These are phyloP conservation scores for Epinotia brunnichana DNA, from an alignment of 2,888 invertebrate genomes.

Conservation along the genomic window DNA sequence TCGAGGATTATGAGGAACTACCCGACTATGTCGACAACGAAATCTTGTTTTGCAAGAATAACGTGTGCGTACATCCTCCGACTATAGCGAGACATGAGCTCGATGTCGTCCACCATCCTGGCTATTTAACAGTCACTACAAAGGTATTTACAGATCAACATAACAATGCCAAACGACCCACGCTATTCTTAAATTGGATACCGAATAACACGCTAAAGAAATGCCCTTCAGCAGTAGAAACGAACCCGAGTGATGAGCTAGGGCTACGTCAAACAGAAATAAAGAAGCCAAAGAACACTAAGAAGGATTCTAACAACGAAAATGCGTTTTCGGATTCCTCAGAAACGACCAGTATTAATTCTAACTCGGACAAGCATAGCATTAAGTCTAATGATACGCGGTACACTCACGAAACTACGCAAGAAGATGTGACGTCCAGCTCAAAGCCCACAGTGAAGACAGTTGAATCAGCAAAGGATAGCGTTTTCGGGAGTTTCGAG, in stretches of 20 bases:
- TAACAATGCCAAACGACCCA: slow-evolving; percentile 89
- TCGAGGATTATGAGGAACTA: slow-evolving; percentile 84
- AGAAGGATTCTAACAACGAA: slow-evolving; percentile 70
- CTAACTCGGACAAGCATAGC: slow-evolving; percentile 81
- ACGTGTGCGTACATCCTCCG: slow-evolving; percentile 98
- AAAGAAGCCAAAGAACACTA: slow-evolving; percentile 57
- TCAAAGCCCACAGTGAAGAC: slow-evolving; percentile 75
- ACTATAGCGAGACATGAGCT: slow-evolving; percentile 91
- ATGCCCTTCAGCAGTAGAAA: slow-evolving; percentile 90
- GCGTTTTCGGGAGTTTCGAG: slow-evolving; percentile 67
- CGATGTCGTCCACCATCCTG: slow-evolving; percentile 95
- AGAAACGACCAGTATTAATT: slow-evolving; percentile 80
- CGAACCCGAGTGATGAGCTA: slow-evolving; percentile 78
- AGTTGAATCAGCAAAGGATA: slow-evolving; percentile 70
- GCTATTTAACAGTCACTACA: slow-evolving; percentile 94
- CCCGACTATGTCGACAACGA: slow-evolving; percentile 91
- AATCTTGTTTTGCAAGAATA: slow-evolving; percentile 96
- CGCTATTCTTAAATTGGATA: slow-evolving; percentile 96
- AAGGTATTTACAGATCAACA: slow-evolving; percentile 91
- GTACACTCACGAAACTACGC: slow-evolving; percentile 73
- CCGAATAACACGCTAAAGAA: slow-evolving; percentile 95
- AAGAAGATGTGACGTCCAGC: slow-evolving; percentile 71
- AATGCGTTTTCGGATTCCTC: slow-evolving; percentile 81
- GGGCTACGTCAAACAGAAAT: slow-evolving; percentile 64
- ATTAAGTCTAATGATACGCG: slow-evolving; percentile 75